These are phyloP conservation scores for Liasis olivaceus DNA, from an alignment of 2,797 vertebrate species.

Conservation along the genomic window DNA sequence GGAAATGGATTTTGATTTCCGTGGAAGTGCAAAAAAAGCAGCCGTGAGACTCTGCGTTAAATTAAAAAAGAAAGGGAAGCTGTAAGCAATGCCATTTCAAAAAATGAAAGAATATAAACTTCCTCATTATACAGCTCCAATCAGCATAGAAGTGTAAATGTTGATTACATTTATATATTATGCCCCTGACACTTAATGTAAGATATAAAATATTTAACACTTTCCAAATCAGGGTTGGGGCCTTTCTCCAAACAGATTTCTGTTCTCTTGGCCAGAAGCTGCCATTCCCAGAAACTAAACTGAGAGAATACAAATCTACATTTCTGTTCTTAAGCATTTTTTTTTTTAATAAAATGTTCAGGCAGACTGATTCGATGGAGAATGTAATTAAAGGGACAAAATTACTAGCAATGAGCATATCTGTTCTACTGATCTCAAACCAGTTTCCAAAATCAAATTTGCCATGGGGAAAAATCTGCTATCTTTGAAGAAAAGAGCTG, in stretches of 20 bases:
- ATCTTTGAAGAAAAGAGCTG: not conserved
- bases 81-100: constrained; percentile 20
- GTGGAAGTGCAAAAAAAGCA: constrained; percentile 4
- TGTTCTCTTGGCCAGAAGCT: constrained; percentile 59
- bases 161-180: constrained; percentile 33
- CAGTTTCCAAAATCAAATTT: not conserved
- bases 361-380: not conserved
- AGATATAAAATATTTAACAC: constrained; percentile 64
- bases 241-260: constrained; percentile 58
- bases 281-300: constrained; percentile 62
- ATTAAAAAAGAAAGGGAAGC: not conserved
- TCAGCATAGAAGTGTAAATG: constrained; percentile 27
- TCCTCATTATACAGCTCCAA: constrained; percentile 25
- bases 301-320: constrained; percentile 43
- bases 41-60: constrained; percentile 12
- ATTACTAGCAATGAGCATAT: constrained; percentile 36
- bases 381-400: constrained; percentile 15
- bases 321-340: constrained; percentile 37
- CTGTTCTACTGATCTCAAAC: constrained; percentile 40
- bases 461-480: not conserved
- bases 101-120: constrained; percentile 6
- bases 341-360: not conserved
- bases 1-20: constrained; percentile 20
- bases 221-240: constrained; percentile 55
- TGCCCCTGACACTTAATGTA: constrained; percentile 33